These are phyloP conservation scores for Drosophila watanabei DNA, from an alignment of 1,140 invertebrate genomes.

Conservation along the genomic window DNA sequence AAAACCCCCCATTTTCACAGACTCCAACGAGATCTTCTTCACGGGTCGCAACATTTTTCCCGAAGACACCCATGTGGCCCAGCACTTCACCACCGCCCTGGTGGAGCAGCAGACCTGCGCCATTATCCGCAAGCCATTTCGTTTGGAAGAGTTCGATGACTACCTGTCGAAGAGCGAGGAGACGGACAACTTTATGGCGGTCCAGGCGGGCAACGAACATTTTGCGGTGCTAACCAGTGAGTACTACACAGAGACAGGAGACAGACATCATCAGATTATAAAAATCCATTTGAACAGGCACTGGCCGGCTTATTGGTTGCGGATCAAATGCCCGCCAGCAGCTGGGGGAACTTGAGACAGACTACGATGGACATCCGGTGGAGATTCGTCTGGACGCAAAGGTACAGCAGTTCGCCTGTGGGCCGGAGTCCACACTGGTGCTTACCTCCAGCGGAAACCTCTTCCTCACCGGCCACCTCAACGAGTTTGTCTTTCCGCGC, in stretches of 20 bases:
- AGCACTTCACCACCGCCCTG: slow-evolving; percentile 67
- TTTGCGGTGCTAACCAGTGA: slow-evolving; percentile 83
- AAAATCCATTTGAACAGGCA: slow-evolving; percentile 39
- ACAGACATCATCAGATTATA: background rate
- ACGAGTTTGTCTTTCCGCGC: slow-evolving; percentile 80
- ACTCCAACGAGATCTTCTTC: slow-evolving; percentile 84
- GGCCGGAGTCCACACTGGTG: slow-evolving; percentile 77
- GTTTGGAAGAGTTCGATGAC: slow-evolving; percentile 78
- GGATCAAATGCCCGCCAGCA: slow-evolving; percentile 74
- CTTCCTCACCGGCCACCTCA: slow-evolving; percentile 75
- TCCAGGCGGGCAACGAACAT: slow-evolving; percentile 80
- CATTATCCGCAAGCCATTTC: slow-evolving; percentile 79
- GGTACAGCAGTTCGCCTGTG: slow-evolving; percentile 76
- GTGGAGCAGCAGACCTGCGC: slow-evolving; percentile 66
- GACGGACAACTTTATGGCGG: slow-evolving; percentile 71
- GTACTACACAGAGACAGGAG: slow-evolving; percentile 1
- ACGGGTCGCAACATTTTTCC: slow-evolving; percentile 82
- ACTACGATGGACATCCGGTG: slow-evolving; percentile 68
- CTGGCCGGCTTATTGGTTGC: slow-evolving; percentile 77
- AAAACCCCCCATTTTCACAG: slow-evolving; percentile 22
- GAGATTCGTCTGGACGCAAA: slow-evolving; percentile 72
- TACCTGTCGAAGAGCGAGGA: slow-evolving; percentile 79
- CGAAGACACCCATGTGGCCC: slow-evolving; percentile 66
- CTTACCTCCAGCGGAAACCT: slow-evolving; percentile 76
- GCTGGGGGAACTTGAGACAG: slow-evolving; percentile 61